Percentiles rank a stretch among this genome's conserved stretches.
Conservation (phyloP, 2,888 invertebrate genomes). For the Heliconius ismenius region DNA sequence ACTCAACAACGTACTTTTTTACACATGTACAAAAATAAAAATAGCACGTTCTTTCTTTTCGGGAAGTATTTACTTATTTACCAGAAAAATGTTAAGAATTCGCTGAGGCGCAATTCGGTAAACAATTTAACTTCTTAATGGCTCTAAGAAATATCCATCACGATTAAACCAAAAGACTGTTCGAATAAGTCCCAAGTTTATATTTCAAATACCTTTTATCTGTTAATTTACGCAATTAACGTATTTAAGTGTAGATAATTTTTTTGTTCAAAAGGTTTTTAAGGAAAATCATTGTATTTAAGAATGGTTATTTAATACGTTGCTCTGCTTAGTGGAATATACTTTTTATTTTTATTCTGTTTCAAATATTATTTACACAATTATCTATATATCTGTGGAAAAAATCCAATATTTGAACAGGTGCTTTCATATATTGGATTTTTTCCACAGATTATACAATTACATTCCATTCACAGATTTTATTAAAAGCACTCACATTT, state of each 20-base stretch:
- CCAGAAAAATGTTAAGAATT: neutral
- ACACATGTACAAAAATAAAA: neutral
- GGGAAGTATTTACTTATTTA: neutral
- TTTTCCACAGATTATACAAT: no score
- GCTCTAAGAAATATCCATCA: slow-evolving; percentile 11
- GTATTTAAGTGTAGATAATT: slow-evolving; percentile 20
- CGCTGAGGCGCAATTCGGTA: neutral
- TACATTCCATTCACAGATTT: no score
- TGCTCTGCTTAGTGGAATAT: neutral
- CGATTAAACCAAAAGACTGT: slow-evolving; percentile 18
- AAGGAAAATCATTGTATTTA: slow-evolving; percentile 29
- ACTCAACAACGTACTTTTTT: neutral
- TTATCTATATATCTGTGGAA: no score
- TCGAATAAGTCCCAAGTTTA: neutral
- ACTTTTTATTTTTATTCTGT: neutral
- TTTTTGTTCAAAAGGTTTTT: slow-evolving; percentile 24
- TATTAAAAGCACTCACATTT: no score
- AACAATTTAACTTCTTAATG: slow-evolving; percentile 16
- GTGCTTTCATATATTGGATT: no score
- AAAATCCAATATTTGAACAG: no score
- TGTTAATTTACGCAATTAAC: slow-evolving; percentile 34
- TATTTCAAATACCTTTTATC: slow-evolving; percentile 28
- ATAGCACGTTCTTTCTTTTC: neutral
- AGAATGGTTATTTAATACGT: neutral
- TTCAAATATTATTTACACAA: neutral